Evolutionary conservation across 2,797 vertebrate species (phyloP).

Genomic region (Hyperoplus lanceolatus): DNA sequence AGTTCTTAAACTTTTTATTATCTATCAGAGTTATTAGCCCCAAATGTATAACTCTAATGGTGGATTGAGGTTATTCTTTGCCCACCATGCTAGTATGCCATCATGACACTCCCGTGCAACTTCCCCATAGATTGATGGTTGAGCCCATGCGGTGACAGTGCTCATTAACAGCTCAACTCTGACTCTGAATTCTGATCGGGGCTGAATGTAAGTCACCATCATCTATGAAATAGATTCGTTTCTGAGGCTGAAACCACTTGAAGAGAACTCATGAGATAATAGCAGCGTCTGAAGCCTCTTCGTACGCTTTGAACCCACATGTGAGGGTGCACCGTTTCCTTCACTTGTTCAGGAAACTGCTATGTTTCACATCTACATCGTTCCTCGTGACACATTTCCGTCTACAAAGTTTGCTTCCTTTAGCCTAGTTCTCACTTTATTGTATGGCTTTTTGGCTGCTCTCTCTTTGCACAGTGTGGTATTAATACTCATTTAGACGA

Average conservation of each 20-base stretch:
- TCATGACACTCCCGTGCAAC: conserved; percentile 15
- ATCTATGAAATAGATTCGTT: conserved; percentile 39
- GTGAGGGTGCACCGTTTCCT: conserved; percentile 43
- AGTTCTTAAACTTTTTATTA: conserved; percentile 37
- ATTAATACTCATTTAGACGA: conserved; percentile 29
- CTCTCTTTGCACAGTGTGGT: not conserved
- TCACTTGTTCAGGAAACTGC: conserved; percentile 25
- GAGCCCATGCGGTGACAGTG: conserved; percentile 5
- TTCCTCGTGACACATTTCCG: conserved; percentile 4
- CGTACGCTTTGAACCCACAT: conserved; percentile 36
- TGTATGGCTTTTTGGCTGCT: conserved; percentile 16
- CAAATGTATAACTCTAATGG: conserved; percentile 48
- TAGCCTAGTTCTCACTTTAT: not conserved
- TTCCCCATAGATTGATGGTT: not conserved
- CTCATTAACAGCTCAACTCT: conserved; percentile 49
- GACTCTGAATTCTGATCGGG: conserved; percentile 15
- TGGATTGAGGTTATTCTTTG: conserved; percentile 39
- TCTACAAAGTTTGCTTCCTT: conserved; percentile 5
- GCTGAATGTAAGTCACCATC: conserved; percentile 10
- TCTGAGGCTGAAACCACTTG: conserved; percentile 37
- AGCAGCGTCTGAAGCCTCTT: not conserved
- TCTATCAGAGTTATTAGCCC: conserved; percentile 38
- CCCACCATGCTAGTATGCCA: not conserved
- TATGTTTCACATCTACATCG: not conserved
- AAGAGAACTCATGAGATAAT: conserved; percentile 13